These are phyloP conservation scores for Poeciliopsis paucimaculata DNA, from an alignment of 2,797 vertebrate species.

Conservation along the genomic window DNA sequence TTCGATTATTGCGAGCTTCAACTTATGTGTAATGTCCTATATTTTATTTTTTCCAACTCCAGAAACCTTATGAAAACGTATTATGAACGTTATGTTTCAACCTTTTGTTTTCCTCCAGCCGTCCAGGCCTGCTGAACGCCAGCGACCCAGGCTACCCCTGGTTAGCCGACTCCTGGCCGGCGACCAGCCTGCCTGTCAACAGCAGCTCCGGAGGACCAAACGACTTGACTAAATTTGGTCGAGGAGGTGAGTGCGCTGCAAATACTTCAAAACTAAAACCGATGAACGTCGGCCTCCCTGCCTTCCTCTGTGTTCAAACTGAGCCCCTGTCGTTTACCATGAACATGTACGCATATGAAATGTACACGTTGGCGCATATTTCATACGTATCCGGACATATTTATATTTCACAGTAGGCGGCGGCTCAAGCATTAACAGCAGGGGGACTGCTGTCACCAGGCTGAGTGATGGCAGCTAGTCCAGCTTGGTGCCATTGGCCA, in stretches of 20 bases:
- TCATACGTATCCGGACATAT: slow-evolving; percentile 52
- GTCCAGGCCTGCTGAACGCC: slow-evolving; percentile 92
- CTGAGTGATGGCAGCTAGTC: slow-evolving; percentile 80
- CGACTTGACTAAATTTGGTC: slow-evolving; percentile 93
- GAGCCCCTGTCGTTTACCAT: slow-evolving; percentile 37
- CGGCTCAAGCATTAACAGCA: slow-evolving; percentile 55
- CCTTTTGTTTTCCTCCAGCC: slow-evolving; percentile 76
- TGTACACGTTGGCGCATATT: slow-evolving; percentile 52
- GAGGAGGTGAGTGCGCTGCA: slow-evolving; percentile 85
- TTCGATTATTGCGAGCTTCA: too few species aligned
- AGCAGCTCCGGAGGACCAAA: slow-evolving; percentile 91
- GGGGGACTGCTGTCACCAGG: slow-evolving; percentile 52
- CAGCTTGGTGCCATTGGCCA: slow-evolving; percentile 77
- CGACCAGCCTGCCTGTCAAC: slow-evolving; percentile 95
- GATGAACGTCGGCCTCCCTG: slow-evolving; percentile 41
- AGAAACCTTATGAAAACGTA: slow-evolving; percentile 1
- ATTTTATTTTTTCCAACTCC: slow-evolving; percentile 28
- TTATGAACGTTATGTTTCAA: slow-evolving; percentile 28
- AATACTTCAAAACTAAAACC: slow-evolving; percentile 1
- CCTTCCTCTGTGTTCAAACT: slow-evolving; percentile 12
- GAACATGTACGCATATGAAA: slow-evolving; percentile 39
- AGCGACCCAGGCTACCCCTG: slow-evolving; percentile 95
- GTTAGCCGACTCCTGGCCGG: slow-evolving; percentile 98
- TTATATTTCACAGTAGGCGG: slow-evolving; percentile 65
- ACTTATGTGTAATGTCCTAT: slow-evolving; percentile 47